These are phyloP conservation scores for Umimayanthus chanpuru DNA, from an alignment of 92 coral and sea anemone species.

Conservation along the genomic window DNA sequence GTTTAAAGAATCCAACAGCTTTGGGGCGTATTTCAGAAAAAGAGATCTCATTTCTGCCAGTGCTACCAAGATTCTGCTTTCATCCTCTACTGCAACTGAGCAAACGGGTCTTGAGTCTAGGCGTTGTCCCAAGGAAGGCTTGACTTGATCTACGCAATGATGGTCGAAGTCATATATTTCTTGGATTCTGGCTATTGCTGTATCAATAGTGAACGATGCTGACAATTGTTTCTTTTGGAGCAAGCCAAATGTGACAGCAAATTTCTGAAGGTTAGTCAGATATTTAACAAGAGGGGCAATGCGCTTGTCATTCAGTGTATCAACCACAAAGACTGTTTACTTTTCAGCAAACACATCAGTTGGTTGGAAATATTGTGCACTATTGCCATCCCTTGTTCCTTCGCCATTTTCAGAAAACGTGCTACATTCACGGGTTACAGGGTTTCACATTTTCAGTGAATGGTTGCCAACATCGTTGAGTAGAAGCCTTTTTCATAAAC, in stretches of 20 bases:
- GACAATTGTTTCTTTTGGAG: too few relatives aligned
- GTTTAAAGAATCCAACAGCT: slow-evolving; percentile 23
- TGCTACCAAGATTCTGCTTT: neutral
- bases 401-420: slow-evolving; percentile 37
- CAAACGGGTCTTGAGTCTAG: slow-evolving; percentile 55
- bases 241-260: too few relatives aligned
- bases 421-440: slow-evolving; percentile 21
- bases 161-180: slow-evolving; percentile 42
- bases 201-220: too few relatives aligned
- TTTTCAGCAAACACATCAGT: slow-evolving; percentile 39
- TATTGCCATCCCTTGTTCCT: slow-evolving; percentile 47
- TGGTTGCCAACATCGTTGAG: slow-evolving; percentile 38
- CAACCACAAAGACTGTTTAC: slow-evolving; percentile 37
- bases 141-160: slow-evolving; percentile 3
- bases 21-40: slow-evolving; percentile 5
- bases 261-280: too few relatives aligned
- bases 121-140: slow-evolving; percentile 47
- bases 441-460: neutral
- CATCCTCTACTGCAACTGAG: slow-evolving; percentile 28
- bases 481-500: slow-evolving; percentile 1
- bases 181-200: slow-evolving; percentile 13
- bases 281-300: too few relatives aligned
- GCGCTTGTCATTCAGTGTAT: too few relatives aligned
- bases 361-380: slow-evolving; percentile 47
- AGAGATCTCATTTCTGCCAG: slow-evolving; percentile 8